These are phyloP conservation scores for Papilio xuthus DNA, from an alignment of 1,140 invertebrate genomes.

Conservation along the genomic window DNA sequence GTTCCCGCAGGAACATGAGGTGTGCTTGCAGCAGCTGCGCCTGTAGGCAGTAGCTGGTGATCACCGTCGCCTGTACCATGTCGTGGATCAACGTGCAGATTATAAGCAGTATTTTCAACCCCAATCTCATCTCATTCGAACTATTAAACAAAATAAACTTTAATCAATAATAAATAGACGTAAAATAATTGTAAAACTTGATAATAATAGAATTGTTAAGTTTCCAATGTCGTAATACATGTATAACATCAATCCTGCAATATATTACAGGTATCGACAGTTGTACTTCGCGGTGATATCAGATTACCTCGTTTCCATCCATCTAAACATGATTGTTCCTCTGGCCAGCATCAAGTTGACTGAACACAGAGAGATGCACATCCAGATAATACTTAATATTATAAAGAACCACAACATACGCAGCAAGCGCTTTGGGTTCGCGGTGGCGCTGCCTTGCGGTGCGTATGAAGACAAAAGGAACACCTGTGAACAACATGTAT, in stretches of 20 bases:
- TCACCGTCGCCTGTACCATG: conserved; percentile 88
- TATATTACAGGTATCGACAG: no score
- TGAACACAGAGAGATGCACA: conserved; percentile 84
- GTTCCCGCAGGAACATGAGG: conserved; percentile 86
- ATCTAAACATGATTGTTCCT: conserved; percentile 84
- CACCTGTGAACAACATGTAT: conserved; percentile 69
- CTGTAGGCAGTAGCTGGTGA: conserved; percentile 90
- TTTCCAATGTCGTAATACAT: no score
- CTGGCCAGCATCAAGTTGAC: conserved; percentile 86
- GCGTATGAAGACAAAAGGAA: conserved; percentile 86
- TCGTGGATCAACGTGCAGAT: conserved; percentile 88
- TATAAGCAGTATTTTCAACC: conserved; percentile 84
- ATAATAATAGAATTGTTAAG: no score
- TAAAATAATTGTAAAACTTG: neutral
- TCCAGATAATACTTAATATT: conserved; percentile 85
- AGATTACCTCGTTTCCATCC: conserved; percentile 81
- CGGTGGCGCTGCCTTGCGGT: conserved; percentile 82
- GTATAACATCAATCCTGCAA: no score
- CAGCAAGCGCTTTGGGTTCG: conserved; percentile 85
- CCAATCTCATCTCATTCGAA: conserved; percentile 73
- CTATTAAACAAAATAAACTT: conserved; percentile 70
- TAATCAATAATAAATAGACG: neutral
- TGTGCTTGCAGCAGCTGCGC: conserved; percentile 89
- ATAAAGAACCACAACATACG: conserved; percentile 88
- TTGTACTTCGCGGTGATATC: no score